These are phyloP conservation scores for Megaleporinus macrocephalus DNA, from an alignment of 2,113 vertebrate species.

Conservation along the genomic window DNA sequence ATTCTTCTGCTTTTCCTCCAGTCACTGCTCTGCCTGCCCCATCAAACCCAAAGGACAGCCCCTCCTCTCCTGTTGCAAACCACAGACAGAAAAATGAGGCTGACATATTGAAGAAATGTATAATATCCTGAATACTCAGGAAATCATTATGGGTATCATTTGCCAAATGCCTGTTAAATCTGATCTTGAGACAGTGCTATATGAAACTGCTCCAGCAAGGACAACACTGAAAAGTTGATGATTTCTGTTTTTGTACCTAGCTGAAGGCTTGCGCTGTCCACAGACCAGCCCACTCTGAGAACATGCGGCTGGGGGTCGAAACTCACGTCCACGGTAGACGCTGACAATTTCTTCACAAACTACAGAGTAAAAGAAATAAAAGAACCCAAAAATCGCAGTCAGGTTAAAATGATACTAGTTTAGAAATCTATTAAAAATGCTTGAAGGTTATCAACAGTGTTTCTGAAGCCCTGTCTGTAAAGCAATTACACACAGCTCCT, in stretches of 20 bases:
- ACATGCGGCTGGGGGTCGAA: constrained; percentile 67
- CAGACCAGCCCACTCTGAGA: constrained; percentile 87
- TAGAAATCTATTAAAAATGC: not conserved
- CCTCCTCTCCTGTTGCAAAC: constrained; percentile 79
- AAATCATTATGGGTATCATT: not conserved
- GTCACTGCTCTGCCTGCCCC: constrained; percentile 80
- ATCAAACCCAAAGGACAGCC: constrained; percentile 86
- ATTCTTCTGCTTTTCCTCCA: constrained; percentile 79
- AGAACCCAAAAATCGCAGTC: not conserved
- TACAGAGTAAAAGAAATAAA: constrained; percentile 44
- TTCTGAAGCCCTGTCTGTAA: not conserved
- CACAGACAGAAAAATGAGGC: not conserved
- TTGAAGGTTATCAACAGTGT: not conserved
- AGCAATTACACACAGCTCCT: too few species aligned
- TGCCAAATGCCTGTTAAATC: not conserved
- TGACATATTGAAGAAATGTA: not conserved
- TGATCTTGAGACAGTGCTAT: not conserved
- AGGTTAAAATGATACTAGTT: not conserved
- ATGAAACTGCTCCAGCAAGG: not conserved
- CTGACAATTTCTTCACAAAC: constrained; percentile 78
- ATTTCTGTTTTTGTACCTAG: constrained; percentile 74
- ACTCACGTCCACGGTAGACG: constrained; percentile 61
- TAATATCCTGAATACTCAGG: not conserved
- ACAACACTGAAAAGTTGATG: not conserved
- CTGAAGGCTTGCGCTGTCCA: constrained; percentile 75